Evolutionary conservation across 2,888 invertebrate genomes (phyloP).

Genomic region (Andrena bicolor): DNA sequence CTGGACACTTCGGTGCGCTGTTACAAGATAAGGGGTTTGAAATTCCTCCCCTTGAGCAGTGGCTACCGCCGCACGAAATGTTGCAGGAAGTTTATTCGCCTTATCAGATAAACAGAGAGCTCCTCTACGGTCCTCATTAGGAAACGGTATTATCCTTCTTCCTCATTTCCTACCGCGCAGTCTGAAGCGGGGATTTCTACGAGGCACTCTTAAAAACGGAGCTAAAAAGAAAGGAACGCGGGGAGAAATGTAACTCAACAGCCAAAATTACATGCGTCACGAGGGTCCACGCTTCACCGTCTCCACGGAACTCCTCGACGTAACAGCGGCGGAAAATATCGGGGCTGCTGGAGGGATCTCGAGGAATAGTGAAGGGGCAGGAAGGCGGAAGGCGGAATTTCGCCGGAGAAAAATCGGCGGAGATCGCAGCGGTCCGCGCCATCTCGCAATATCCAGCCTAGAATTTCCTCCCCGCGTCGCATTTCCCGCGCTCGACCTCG

Average conservation of each 20-base stretch:
- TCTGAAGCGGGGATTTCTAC: too few relatives aligned
- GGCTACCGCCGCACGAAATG: neutral
- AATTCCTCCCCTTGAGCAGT: neutral
- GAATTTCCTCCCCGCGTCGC: constrained; percentile 13
- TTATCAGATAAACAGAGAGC: too few relatives aligned
- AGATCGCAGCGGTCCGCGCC: neutral
- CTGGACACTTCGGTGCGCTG: neutral
- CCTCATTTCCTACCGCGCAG: too few relatives aligned
- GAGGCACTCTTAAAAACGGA: too few relatives aligned
- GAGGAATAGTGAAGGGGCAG: neutral
- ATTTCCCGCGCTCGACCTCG: neutral
- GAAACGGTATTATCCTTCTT: too few relatives aligned
- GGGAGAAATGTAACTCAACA: too few relatives aligned
- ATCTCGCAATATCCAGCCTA: constrained; percentile 36
- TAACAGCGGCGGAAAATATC: neutral
- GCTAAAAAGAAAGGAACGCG: too few relatives aligned
- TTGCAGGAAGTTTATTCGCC: too few relatives aligned
- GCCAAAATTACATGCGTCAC: too few relatives aligned
- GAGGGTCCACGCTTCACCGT: neutral
- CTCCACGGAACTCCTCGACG: neutral
- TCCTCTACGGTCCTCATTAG: too few relatives aligned
- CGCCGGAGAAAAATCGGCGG: constrained; percentile 17
- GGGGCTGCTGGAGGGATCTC: neutral
- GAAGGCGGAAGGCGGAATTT: neutral
- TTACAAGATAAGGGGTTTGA: neutral